Evolutionary conservation across 30 jellyfish, hydroid and myxozoan species (phyloP), one percentile per base, ranked within the genome.

Genomic region (Rhopilema esculentum): DNA sequence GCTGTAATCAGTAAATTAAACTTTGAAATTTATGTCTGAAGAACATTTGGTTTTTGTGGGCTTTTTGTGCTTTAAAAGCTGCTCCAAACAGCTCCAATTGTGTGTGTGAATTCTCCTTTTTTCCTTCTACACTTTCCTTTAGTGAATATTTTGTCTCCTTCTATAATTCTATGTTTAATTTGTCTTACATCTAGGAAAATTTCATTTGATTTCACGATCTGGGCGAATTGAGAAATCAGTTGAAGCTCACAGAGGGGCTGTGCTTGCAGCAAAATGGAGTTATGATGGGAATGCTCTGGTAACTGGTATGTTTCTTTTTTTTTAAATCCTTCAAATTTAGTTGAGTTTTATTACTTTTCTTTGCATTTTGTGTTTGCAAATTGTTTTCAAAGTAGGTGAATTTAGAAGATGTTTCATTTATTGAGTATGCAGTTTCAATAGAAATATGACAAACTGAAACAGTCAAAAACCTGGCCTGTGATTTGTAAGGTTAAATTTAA

Each of bases 241-340:
- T 0, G 99, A 95, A 70, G 97, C 99, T 0, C 99, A 95, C 81
- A 82, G 97, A 27, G 99, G 99, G 26, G 97, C 99, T 49, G 93
- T 95, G 4, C 88, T 95, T 64, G 87, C 96, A 62, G 97, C 97
- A 12, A 83, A 85, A 72, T 95, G 99, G 99, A 95, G 97, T 52
- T 90, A 95, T 72, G 97, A 90, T 90, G 99, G 99, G 22, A 88
- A 90, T 82, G 99, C 99, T 12, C 63, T 90, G 22, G 96, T 86
- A 18, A 95, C 99, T 31, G 97, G 99, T 90, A 68, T 9, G 29
- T 19, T 80, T 30, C n/a, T 48, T 40, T 18, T 29, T 27, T 8
- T 27, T 40, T 2, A 2, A 12, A 40, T n/a, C n/a, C 57, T 2
- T 40, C 57, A 2, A 40, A 6, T 12, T 2, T 40, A 40, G 57